Percentiles rank a stretch among this genome's conserved stretches.
Conservation (phyloP, 2,113 vertebrate genomes). For the Eolophus roseicapilla region DNA sequence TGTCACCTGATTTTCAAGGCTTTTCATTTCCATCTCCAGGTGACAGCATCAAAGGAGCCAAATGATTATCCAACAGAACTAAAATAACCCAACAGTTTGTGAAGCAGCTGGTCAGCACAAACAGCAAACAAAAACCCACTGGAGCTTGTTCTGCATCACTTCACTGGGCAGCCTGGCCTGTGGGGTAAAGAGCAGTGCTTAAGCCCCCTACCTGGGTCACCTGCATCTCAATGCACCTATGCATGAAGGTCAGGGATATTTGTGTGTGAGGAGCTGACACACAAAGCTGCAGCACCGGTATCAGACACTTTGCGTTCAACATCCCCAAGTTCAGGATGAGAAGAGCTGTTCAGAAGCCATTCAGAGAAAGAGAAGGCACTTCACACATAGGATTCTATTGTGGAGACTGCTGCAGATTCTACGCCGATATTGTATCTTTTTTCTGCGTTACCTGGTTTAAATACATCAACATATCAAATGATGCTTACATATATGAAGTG, state of each 20-base stretch:
- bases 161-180: background rate
- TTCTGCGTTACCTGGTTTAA: background rate
- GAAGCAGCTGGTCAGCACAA: conserved; percentile 39
- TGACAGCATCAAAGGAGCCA: background rate
- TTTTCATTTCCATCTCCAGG: conserved; percentile 4
- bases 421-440: background rate
- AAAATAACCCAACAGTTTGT: background rate
- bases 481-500: background rate
- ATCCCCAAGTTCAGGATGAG: background rate
- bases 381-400: background rate
- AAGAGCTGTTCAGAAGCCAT: background rate
- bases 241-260: background rate
- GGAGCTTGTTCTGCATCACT: conserved; percentile 2
- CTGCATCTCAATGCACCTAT: background rate
- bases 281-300: background rate
- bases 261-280: background rate
- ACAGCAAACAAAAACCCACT: conserved; percentile 13
- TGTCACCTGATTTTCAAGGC: background rate
- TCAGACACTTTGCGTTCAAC: background rate
- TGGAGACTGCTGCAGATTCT: background rate
- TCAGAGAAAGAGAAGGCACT: background rate
- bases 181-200: background rate
- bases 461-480: background rate
- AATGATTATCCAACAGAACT: background rate
- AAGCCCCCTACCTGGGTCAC: background rate